Conservation (phyloP, 2,113 vertebrate species). For the Dasyornis broadbenti region DNA sequence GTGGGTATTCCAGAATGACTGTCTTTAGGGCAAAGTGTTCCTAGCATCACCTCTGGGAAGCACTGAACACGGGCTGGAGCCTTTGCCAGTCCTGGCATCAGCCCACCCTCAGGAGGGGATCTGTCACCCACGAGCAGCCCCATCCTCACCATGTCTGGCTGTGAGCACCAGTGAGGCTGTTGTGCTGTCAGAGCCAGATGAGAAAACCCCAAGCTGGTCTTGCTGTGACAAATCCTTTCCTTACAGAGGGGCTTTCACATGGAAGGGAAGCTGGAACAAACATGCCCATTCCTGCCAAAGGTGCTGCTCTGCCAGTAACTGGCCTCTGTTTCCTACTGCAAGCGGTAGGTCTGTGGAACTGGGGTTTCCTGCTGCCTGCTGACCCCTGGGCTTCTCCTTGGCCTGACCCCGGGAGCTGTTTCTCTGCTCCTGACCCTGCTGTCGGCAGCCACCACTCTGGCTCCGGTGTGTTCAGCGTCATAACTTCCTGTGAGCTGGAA, state of each 20-base stretch:
- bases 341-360: background rate
- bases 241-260: background rate
- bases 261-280: conserved; percentile 9
- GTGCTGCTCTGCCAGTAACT: background rate
- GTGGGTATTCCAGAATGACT: background rate
- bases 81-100: background rate
- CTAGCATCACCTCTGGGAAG: background rate
- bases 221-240: background rate
- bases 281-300: background rate
- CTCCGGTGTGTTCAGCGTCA: fast-evolving
- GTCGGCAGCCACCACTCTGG: background rate
- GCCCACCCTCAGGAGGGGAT: fast-evolving
- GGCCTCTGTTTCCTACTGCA: background rate
- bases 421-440: background rate
- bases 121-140: background rate
- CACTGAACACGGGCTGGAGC: fast-evolving
- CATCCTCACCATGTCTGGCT: fast-evolving
- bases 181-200: background rate
- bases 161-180: fast-evolving
- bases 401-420: background rate
- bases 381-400: background rate
- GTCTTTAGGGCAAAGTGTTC: background rate
- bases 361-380: conserved; percentile 17
- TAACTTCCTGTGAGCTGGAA: background rate
- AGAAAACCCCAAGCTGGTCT: background rate